Evolutionary conservation across 2,113 vertebrate genomes (phyloP).

Genomic region (Hippocampus zosterae): DNA sequence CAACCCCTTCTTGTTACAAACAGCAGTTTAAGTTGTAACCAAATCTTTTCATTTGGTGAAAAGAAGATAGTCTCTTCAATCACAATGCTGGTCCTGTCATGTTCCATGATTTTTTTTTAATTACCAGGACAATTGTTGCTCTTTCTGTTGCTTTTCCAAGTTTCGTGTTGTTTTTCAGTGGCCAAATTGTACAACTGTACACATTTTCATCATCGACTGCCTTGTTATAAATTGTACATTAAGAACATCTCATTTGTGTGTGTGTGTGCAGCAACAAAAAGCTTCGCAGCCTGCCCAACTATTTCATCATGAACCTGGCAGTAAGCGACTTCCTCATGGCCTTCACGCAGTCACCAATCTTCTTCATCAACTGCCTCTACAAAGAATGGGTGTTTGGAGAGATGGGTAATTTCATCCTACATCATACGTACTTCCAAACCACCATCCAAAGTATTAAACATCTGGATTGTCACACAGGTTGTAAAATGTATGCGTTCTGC

Average conservation of each 20-base stretch:
- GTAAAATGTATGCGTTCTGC: conserved; percentile 91
- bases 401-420: conserved; percentile 67
- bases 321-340: conserved; percentile 92
- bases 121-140: too few species aligned
- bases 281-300: conserved; percentile 83
- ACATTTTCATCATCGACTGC: background rate
- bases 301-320: conserved; percentile 86
- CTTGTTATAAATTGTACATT: background rate
- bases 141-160: too few species aligned
- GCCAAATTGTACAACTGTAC: too few species aligned
- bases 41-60: too few species aligned
- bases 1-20: too few species aligned
- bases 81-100: too few species aligned
- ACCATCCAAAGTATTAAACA: background rate
- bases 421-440: background rate
- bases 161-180: too few species aligned
- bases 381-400: conserved; percentile 89
- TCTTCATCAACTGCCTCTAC: conserved; percentile 86
- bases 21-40: too few species aligned
- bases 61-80: too few species aligned
- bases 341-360: conserved; percentile 85
- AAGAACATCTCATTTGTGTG: background rate
- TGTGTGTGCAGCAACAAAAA: conserved; percentile 77
- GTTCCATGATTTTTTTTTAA: too few species aligned
- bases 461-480: conserved; percentile 70